phyloP scores from a whole-genome alignment of 2,113 vertebrate genomes.

The Megaceryle torquata region DNA sequence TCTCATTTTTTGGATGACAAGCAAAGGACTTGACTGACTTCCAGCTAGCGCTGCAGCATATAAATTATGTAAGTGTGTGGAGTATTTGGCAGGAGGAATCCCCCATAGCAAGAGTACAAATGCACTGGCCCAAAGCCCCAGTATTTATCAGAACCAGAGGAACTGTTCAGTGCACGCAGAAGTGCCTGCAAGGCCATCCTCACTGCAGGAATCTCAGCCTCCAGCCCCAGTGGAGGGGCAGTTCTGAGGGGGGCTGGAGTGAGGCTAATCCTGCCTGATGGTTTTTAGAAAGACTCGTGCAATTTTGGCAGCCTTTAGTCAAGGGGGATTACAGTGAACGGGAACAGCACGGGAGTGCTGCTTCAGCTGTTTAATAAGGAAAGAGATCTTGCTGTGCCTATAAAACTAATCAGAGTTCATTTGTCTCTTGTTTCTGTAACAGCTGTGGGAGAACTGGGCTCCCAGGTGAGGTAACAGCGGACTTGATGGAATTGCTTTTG shows the following conservation, averaged over 20 bases:
- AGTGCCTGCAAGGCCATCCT: background rate
- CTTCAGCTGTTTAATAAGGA: background rate
- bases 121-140: background rate
- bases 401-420: background rate
- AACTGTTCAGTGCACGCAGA: background rate
- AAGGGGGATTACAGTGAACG: background rate
- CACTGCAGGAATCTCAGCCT: background rate
- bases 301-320: background rate
- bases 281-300: background rate
- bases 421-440: background rate
- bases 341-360: background rate
- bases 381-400: background rate
- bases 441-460: background rate
- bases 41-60: background rate
- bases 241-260: background rate
- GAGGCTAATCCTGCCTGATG: background rate
- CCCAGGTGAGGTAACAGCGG: background rate
- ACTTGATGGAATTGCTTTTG: background rate
- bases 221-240: background rate
- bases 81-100: background rate
- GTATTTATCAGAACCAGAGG: background rate
- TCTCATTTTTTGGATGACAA: background rate
- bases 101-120: background rate
- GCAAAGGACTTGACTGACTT: background rate
- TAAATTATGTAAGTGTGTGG: background rate